Evolutionary conservation across 2,797 vertebrate species (phyloP).

Genomic region (Platalea minor): DNA sequence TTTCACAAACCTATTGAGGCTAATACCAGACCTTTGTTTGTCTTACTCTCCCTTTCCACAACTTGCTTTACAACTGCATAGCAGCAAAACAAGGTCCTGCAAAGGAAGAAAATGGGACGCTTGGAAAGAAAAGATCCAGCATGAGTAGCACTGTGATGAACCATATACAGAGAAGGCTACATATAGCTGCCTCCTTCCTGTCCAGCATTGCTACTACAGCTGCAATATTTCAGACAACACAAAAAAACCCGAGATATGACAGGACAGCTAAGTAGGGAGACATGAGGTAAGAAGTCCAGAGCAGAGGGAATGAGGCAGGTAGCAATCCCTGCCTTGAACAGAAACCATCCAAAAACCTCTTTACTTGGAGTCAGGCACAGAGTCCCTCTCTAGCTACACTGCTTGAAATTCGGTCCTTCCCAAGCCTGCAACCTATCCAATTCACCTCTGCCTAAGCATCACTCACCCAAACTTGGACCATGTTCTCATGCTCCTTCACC

Average conservation of each 20-base stretch:
- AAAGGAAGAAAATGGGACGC: background rate
- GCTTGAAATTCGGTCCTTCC: background rate
- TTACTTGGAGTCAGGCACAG: background rate
- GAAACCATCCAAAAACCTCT: background rate
- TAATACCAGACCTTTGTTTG: background rate
- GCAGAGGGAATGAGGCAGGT: background rate
- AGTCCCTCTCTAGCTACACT: background rate
- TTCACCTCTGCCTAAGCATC: accelerated
- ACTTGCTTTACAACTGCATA: background rate
- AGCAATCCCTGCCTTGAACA: background rate
- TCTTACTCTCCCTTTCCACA: background rate
- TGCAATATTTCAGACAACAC: background rate
- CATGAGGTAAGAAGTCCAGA: background rate
- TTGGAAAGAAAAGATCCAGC: background rate
- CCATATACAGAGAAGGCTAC: background rate
- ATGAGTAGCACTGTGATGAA: background rate
- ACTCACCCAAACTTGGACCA: background rate
- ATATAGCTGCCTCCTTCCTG: background rate
- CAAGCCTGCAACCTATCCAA: background rate
- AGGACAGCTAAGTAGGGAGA: background rate
- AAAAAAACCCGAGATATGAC: background rate
- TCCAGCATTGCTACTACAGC: background rate
- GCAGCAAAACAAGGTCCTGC: background rate
- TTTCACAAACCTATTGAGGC: background rate
- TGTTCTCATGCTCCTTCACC: background rate